phyloP scores from a whole-genome alignment of 1,140 invertebrate genomes.

The Anadara kagoshimensis region DNA sequence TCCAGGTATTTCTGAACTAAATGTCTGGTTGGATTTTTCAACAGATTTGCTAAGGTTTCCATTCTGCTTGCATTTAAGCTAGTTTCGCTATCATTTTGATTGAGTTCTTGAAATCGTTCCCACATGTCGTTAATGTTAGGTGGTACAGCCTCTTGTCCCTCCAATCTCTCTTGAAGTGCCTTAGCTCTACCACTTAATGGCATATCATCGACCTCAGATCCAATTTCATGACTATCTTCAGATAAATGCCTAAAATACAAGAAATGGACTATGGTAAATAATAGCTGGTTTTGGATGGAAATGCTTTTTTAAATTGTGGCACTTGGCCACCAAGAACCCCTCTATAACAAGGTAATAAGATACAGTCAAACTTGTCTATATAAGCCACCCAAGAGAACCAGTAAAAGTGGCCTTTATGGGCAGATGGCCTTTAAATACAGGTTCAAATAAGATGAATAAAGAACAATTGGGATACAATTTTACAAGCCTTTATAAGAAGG shows the following conservation, averaged over 20 bases:
- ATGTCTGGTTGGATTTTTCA: slow-evolving; percentile 88
- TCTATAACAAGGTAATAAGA: too few species aligned
- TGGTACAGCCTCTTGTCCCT: slow-evolving; percentile 34
- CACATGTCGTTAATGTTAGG: slow-evolving; percentile 62
- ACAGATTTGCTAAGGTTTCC: slow-evolving; percentile 53
- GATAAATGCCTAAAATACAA: too few species aligned
- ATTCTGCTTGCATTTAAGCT: slow-evolving; percentile 56
- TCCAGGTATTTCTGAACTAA: slow-evolving; percentile 79
- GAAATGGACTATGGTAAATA: not conserved
- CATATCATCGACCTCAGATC: slow-evolving; percentile 45
- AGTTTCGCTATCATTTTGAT: slow-evolving; percentile 49
- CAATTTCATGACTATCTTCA: slow-evolving; percentile 25
- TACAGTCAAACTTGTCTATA: too few species aligned
- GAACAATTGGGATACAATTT: too few species aligned
- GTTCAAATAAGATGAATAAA: too few species aligned
- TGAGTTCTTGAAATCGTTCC: slow-evolving; percentile 60
- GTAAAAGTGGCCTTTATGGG: too few species aligned
- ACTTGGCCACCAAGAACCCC: too few species aligned
- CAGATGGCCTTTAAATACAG: too few species aligned
- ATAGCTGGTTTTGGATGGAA: not conserved
- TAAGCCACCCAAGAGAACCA: too few species aligned
- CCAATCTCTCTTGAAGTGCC: slow-evolving; percentile 52
- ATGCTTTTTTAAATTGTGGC: not conserved
- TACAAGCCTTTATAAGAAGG: too few species aligned
- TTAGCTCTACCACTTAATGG: slow-evolving; percentile 55